Evolutionary conservation across 2,113 vertebrate species (phyloP).

Genomic region (Bos indicus): DNA sequence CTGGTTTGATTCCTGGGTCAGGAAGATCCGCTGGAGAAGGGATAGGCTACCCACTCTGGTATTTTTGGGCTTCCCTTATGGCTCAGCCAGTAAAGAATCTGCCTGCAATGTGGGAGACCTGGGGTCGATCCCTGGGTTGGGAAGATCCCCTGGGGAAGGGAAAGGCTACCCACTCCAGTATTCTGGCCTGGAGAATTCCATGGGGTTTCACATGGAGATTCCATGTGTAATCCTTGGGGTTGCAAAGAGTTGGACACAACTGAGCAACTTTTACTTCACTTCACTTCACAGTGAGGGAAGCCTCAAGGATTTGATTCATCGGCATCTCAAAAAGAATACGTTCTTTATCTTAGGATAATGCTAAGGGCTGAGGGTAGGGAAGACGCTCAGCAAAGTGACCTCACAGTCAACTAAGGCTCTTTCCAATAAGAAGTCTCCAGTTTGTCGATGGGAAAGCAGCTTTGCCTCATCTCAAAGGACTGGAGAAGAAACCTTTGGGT

Average conservation of each 20-base stretch:
- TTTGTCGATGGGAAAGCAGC: not conserved
- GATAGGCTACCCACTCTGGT: not conserved
- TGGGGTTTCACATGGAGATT: no score
- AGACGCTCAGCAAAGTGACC: not conserved
- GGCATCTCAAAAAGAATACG: not conserved
- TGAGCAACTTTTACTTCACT: no score
- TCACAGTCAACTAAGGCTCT: not conserved
- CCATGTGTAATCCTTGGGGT: not conserved
- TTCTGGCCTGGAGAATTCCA: no score
- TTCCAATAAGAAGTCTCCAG: not conserved
- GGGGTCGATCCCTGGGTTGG: not conserved
- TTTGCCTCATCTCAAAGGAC: not conserved
- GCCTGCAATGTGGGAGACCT: not conserved
- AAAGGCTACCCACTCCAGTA: not conserved
- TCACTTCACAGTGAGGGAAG: not conserved
- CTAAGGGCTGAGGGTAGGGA: not conserved
- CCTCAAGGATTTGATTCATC: not conserved
- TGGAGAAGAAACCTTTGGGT: not conserved
- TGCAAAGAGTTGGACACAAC: not conserved
- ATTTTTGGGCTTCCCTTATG: not conserved
- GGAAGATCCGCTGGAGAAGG: not conserved
- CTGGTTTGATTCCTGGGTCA: fast-evolving
- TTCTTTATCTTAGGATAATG: not conserved
- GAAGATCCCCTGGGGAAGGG: not conserved
- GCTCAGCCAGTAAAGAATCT: not conserved